Evolutionary conservation across 2,888 invertebrate species (phyloP).

Genomic region (Suillia variegata): DNA sequence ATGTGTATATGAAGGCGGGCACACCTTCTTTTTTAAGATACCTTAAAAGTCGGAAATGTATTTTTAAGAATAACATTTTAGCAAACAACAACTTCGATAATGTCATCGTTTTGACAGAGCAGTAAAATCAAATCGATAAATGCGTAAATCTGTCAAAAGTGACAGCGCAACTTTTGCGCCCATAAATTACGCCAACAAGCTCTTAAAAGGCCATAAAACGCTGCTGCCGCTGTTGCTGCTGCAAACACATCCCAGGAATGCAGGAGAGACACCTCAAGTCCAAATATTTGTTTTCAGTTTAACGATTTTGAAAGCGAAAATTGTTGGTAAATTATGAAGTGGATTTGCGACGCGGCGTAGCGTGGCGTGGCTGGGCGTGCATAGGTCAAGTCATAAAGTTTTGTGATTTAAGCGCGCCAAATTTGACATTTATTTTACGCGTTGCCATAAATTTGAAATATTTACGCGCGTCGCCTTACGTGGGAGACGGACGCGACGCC

Average conservation of each 20-base stretch:
- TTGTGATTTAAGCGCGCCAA: slow-evolving; percentile 1
- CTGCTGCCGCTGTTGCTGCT: too few relatives aligned
- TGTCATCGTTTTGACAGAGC: neutral
- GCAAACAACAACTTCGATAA: neutral
- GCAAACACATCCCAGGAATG: too few relatives aligned
- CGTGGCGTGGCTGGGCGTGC: too few relatives aligned
- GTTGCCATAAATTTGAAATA: slow-evolving; percentile 1
- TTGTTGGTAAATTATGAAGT: neutral
- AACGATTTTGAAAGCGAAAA: neutral
- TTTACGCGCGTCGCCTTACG: neutral
- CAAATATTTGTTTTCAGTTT: slow-evolving; percentile 1
- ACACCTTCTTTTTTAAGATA: too few relatives aligned
- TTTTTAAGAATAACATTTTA: neutral
- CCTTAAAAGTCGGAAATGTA: too few relatives aligned
- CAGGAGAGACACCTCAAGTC: neutral
- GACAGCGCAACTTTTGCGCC: neutral
- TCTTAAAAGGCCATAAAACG: neutral
- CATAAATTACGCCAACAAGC: neutral
- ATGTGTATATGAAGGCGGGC: too few relatives aligned
- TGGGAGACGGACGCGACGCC: neutral
- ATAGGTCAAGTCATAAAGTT: neutral
- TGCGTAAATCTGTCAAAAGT: neutral
- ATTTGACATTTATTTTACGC: slow-evolving; percentile 1
- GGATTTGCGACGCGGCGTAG: too few relatives aligned
- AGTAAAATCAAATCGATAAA: neutral